Evolutionary conservation across 2,888 invertebrate species (phyloP).

Genomic region (Cephus rjabovi): DNA sequence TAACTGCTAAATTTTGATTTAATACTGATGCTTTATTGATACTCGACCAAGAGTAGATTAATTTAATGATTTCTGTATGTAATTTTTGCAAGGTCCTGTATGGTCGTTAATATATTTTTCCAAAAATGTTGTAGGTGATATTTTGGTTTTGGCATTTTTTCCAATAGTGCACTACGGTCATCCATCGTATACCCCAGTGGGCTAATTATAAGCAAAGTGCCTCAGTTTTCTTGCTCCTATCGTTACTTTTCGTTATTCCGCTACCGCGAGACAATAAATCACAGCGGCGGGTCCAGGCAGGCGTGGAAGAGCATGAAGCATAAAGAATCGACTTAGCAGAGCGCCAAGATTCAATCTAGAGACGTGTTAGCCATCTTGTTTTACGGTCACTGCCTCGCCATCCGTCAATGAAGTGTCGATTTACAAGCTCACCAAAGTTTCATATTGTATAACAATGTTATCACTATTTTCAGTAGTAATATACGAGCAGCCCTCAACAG

Average conservation of each 20-base stretch:
- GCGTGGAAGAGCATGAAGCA: neutral
- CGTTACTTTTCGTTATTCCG: neutral
- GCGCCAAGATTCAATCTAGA: slow-evolving; percentile 26
- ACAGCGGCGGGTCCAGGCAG: neutral
- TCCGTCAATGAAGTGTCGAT: slow-evolving; percentile 4
- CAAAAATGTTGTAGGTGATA: neutral
- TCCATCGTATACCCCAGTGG: neutral
- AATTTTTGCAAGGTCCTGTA: neutral
- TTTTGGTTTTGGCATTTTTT: neutral
- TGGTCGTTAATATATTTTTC: no score
- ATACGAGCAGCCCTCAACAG: neutral
- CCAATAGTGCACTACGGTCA: neutral
- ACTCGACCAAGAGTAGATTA: no score
- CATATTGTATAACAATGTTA: neutral
- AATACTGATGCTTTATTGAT: neutral
- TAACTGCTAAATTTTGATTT: neutral
- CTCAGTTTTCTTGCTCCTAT: neutral
- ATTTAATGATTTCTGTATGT: neutral
- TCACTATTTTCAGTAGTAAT: neutral
- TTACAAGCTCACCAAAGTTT: neutral
- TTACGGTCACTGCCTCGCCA: slow-evolving; percentile 29
- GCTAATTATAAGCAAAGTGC: neutral
- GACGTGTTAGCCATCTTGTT: slow-evolving; percentile 27
- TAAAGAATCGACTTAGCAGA: neutral
- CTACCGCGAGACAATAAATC: neutral